Conservation (phyloP, 2,888 invertebrate genomes). For the Platycnemis pennipes region DNA sequence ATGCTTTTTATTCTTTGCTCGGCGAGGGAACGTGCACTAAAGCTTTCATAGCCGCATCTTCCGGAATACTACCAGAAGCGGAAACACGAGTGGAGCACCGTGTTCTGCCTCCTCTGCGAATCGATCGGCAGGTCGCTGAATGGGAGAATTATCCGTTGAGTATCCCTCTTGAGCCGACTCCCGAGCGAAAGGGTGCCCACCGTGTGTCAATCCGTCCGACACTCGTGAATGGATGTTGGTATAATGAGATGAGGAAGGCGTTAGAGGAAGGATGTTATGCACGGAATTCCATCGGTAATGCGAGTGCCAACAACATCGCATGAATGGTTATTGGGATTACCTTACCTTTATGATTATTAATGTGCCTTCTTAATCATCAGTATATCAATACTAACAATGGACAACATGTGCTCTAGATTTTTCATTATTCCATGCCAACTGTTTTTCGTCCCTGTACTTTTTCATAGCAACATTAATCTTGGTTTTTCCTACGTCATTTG, state of each 20-base stretch:
- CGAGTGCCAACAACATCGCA: neutral
- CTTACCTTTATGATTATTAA: too few species aligned
- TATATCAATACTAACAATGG: too few species aligned
- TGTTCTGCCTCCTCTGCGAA: neutral
- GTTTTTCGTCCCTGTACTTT: too few species aligned
- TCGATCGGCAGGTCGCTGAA: neutral
- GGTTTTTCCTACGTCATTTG: too few species aligned
- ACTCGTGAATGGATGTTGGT: neutral
- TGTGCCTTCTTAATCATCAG: too few species aligned
- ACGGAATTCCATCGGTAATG: neutral
- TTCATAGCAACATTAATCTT: too few species aligned
- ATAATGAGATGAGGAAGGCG: neutral
- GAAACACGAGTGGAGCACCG: neutral
- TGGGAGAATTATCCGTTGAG: neutral
- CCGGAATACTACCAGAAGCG: neutral
- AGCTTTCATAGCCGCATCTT: neutral
- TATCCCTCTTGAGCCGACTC: neutral
- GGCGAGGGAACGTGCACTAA: neutral
- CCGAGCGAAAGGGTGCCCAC: neutral
- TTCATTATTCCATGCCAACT: too few species aligned
- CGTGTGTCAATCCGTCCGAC: neutral
- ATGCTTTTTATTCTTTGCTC: neutral
- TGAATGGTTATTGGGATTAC: too few species aligned
- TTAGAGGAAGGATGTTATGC: neutral
- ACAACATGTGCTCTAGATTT: too few species aligned